Evolutionary conservation across 2,888 invertebrate genomes (phyloP), one percentile per base, ranked within the genome.

Genomic region (Halocaridina rubra): DNA sequence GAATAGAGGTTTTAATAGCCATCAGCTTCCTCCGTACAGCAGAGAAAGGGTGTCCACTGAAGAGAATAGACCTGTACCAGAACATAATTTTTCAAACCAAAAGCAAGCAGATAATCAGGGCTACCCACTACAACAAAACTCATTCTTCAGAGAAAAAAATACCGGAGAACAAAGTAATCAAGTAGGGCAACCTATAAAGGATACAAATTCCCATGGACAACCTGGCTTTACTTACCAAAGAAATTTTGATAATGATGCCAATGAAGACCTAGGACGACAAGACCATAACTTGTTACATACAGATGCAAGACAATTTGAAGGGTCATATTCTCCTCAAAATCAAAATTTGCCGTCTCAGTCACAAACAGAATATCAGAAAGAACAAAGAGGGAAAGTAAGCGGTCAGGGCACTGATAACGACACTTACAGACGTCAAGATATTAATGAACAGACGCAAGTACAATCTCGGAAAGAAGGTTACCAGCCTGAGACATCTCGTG

Each of bases 161-260:
- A n/a, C n/a, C n/a, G n/a, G n/a, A n/a, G n/a, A n/a, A n/a, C n/a
- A n/a, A n/a, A n/a, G n/a, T n/a, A n/a, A n/a, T n/a, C n/a, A n/a
- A n/a, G n/a, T n/a, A 59, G 59, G 59, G 22, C 22, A 59, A 7
- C 61, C 61, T 3, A 30, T 39, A 33, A 64, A 33, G 24, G 24
- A 57, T n/a, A 72, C 71, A 3, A 72, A 80, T 24, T 69, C 80
- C 10, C 72, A 80, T n/a, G 71, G 80, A 30, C 80, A 71, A 1
- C 71, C 80, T 7, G 80, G 53, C 10, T 71, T 22, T 27, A 71
- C 32, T 27, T 71, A 22, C 71, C 57, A 71, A 10, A 53, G 80
- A 13, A 16, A 16, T 22, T n/a, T 61, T 22, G 27, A 7, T 1
- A 61, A 22, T 19, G 61, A 5, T 27, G 1, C 67, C 16, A 19